Conservation (phyloP, 2,888 invertebrate genomes). For the Cantharis rufa region DNA sequence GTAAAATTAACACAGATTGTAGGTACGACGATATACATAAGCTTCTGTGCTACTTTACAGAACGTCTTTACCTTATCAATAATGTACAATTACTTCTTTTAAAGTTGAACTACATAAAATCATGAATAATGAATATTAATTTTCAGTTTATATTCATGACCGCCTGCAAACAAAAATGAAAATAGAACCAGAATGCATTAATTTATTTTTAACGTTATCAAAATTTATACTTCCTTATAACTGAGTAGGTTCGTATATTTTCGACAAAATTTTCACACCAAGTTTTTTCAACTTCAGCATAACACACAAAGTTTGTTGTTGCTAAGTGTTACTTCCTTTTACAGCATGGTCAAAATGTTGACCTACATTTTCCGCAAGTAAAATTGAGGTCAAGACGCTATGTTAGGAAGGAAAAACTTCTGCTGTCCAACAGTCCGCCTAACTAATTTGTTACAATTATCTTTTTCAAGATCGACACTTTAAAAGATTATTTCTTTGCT, state of each 20-base stretch:
- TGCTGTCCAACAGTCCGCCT: neutral
- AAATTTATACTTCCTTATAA: neutral
- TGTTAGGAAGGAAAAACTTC: neutral
- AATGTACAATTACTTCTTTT: neutral
- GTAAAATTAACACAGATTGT: constrained; percentile 17
- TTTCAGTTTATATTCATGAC: neutral
- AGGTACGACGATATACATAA: neutral
- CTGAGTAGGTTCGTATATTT: neutral
- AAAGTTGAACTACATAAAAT: neutral
- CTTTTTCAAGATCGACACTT: neutral
- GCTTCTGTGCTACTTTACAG: constrained; percentile 7
- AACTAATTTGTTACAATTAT: neutral
- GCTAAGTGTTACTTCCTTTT: neutral
- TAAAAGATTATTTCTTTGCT: neutral
- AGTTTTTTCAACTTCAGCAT: neutral
- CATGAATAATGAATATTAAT: neutral
- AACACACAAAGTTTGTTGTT: neutral
- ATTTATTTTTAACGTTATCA: neutral
- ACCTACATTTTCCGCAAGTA: neutral
- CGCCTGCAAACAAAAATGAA: neutral
- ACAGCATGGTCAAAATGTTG: neutral
- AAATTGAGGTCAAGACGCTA: neutral
- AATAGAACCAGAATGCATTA: neutral
- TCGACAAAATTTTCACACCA: neutral
- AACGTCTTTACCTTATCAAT: neutral